Evolutionary conservation across 2,888 invertebrate species (phyloP), one percentile per base, ranked within the genome.

Genomic region (Leucophora obtusa): DNA sequence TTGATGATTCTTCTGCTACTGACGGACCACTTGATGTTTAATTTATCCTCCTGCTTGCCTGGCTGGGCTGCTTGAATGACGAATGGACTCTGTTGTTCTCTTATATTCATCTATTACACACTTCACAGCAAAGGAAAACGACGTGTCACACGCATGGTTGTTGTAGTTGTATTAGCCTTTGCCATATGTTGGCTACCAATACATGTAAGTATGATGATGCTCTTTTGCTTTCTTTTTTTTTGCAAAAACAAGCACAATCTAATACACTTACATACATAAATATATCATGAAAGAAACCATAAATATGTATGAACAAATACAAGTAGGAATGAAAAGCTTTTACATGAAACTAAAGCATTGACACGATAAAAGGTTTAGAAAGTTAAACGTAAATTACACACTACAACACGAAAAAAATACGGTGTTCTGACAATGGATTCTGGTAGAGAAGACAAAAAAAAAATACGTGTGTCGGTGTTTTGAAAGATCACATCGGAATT

Each of bases 181-280:
- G 97, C 97, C 18, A 92, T 97, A 53, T 97, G 97, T 91, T 98
- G 98, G 98, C 94, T 96, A 86, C 98, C 98, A 28, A 96, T 98
- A 87, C 97, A 97, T 92, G 95, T 97, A 86, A 92, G 90, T 88
- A 85, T 54, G 9, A 35, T 5, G 14, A 53, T 28, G 14, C 1
- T 63, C 50, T 58, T n/a, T 38, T 24, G 9, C 11, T 35, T 9
- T 2, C 4, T 38, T 11, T 38, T 35, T 35, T 8, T 35, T 35
- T 35, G 35, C 35, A 35, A 35, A 35, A 5, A 35, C 35, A 35
- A 35, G 1, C 35, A 35, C 7, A 35, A 35, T 0, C 11, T 11
- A 9, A 38, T 38, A 38, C 14, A 11, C 38, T 10, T 38, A 38
- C 38, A 38, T 38, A 38, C 2, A 28, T 28, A 11, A 38, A 11